Base-by-base conservation (phyloP, 1,140 invertebrate species). In the Cataglyphis hispanica region DNA sequence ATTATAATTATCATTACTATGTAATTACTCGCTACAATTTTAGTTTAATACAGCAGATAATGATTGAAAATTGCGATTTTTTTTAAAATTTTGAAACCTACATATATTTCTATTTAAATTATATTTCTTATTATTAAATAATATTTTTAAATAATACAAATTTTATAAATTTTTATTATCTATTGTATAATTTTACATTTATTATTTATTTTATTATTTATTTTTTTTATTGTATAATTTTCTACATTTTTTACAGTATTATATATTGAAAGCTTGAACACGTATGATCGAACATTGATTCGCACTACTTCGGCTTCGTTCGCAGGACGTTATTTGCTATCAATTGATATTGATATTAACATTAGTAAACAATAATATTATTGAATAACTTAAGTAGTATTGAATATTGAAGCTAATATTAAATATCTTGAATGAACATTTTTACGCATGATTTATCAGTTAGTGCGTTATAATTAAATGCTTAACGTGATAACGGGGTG, bases 391-490 rank as follows among this genome's bases (percentile, higher is more conserved):
- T 53, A 80, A 6, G 16, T 31, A 31, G 31, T 31, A 31, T 31
- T 31, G 31, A 22, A 8, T 69, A 80, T 27, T 61, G 10, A 69
- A 34, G 16, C 16, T 31, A 22, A 56, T 19, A n/a, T 25, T 3
- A 46, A 56, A 74, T 61, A 43, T 46, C 74, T 60, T 46, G 16
- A 72, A 43, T 10, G 11, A 27, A 69, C 53, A 37, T 37, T 31
- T 69, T 83, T 46, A 40, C 27, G 13, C 31, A 13, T 8, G 25
- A 16, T 37, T 13, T 70, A 60, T 83, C 11, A 61, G 37, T 53
- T 27, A 72, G 53, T 53, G 53, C 37, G 64, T 60, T 72, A 31
- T 83, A 83, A 83, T 83, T 72, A 83, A 27, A 34, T 27, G 27
- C 37, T 25, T 43, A 19, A n/a, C 37, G 13, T 83, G 40, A 60